Evolutionary conservation across 2,113 vertebrate genomes (phyloP), one percentile per base, ranked within the genome.

Genomic region (Cebus imitator): DNA sequence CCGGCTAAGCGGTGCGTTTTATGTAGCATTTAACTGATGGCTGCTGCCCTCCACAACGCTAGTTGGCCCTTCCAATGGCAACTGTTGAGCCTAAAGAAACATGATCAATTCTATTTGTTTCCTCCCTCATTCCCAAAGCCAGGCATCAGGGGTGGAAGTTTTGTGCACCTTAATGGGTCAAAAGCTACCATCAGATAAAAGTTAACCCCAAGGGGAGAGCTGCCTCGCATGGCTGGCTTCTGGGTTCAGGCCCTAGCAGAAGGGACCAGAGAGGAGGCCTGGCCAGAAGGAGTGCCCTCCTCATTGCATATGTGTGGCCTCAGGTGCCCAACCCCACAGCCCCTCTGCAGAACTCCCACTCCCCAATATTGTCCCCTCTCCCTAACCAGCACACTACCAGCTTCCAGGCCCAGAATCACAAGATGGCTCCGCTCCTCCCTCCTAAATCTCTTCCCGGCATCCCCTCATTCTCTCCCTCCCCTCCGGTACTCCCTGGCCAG

Each of bases 181-280:
- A 81, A 84, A 96, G 43, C 52, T 73, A 21, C 72, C 81, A 76
- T 40, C 57, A 78, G 87, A 90, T 80, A 83, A 72, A 92, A 87
- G 37, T 64, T 83, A 73, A 32, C 16, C 35, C 5, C 2, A 0
- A 73, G 61, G 11, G 18, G n/a, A 92, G 35, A 55, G 61, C n/a
- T 0, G 1, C 35, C 12, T 58, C 45, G 14, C 55, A 52, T 76
- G 58, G n/a, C 87, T 85, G 85, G 76, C 73, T 72, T 64, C 55
- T 43, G 52, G 78, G 37, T 50, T 21, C 10, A 27, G 48, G 32
- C 58, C 83, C 70, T 76, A 30, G 30, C 55, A 70, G 58, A 48
- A 92, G 23, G 40, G 8, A 61, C n/a, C 0, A 1, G 37, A 43
- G 58, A 58, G 72, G 35, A 85, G 58, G 50, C 52, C n/a, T 2